These are phyloP conservation scores for Pectinophora gossypiella DNA, from an alignment of 1,140 invertebrate species.

Conservation along the genomic window DNA sequence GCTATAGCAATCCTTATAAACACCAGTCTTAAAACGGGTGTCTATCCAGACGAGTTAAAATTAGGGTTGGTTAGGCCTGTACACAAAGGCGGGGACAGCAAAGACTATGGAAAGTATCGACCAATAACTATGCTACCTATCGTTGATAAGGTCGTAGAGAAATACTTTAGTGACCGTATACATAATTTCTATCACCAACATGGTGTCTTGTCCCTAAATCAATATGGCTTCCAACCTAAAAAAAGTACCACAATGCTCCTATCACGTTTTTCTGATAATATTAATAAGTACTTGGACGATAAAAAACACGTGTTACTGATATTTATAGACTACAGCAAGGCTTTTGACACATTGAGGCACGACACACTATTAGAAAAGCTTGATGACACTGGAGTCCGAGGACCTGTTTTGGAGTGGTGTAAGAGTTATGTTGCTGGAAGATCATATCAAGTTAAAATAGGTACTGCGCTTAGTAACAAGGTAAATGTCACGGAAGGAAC, in stretches of 20 bases:
- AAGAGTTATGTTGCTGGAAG: neutral
- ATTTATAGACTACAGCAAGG: neutral
- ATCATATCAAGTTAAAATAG: neutral
- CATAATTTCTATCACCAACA: neutral
- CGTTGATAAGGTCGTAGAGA: neutral
- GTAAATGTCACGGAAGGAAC: neutral
- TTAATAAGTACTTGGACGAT: neutral
- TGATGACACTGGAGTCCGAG: neutral
- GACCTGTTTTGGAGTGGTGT: neutral
- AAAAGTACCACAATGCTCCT: neutral
- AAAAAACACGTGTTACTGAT: neutral
- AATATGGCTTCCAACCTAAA: neutral
- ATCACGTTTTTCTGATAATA: neutral
- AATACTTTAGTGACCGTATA: neutral
- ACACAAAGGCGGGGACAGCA: neutral
- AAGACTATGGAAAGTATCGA: neutral
- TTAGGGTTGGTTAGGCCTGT: neutral
- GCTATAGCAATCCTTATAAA: neutral
- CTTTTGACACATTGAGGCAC: neutral
- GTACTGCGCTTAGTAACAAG: neutral
- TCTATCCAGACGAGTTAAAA: neutral
- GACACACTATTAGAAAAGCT: neutral
- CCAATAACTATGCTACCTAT: neutral
- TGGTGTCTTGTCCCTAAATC: neutral
- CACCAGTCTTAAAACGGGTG: neutral